A percentile compares a stretch with the other conserved stretches of the same genome.
These are phyloP conservation scores for Cervus canadensis DNA, from an alignment of 2,113 vertebrate genomes.

Conservation along the genomic window DNA sequence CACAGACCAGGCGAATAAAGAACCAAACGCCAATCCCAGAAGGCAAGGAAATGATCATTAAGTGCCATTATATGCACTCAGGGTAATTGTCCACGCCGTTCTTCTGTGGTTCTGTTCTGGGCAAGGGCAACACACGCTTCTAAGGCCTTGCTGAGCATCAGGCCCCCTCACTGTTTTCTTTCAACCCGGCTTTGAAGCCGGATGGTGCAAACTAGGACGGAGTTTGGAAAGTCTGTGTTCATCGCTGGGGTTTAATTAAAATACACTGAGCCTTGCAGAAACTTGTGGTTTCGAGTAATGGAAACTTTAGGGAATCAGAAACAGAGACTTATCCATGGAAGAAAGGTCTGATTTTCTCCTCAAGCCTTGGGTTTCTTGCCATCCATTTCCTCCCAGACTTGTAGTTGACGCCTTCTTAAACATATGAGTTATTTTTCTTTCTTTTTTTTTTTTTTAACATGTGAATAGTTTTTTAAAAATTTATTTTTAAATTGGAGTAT, in stretches of 20 bases:
- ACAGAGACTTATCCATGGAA: neutral
- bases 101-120: neutral
- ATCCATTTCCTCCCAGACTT: neutral
- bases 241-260: constrained; percentile 64
- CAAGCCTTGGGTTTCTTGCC: neutral
- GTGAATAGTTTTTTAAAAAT: neutral
- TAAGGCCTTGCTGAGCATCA: fast-evolving
- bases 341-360: neutral
- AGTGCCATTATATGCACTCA: fast-evolving
- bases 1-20: neutral
- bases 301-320: constrained; percentile 43
- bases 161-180: neutral
- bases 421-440: neutral
- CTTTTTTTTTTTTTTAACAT: neutral
- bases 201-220: neutral
- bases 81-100: fast-evolving
- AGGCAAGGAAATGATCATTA: neutral
- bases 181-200: constrained; percentile 19
- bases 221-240: constrained; percentile 49
- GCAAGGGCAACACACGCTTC: neutral
- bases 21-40: too few species aligned
- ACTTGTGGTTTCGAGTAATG: constrained; percentile 17
- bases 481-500: neutral
- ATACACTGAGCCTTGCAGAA: constrained; percentile 51
- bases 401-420: neutral